Evolutionary conservation across 2,888 invertebrate genomes (phyloP).

Genomic region (Callimorpha dominula): DNA sequence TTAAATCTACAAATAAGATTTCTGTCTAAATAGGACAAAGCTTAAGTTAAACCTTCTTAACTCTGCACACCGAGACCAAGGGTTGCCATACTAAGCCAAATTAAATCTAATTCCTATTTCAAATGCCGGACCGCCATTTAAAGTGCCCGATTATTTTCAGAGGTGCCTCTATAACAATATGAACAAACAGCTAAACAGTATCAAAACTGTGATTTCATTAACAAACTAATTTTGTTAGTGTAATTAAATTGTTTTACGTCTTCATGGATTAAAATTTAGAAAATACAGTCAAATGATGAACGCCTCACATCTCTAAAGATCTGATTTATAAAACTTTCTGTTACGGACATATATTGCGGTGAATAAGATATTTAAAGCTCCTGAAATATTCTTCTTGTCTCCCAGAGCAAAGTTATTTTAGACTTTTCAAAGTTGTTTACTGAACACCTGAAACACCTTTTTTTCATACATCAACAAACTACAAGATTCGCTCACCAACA

Average conservation of each 20-base stretch:
- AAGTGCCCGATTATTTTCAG: constrained; percentile 27
- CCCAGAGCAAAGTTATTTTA: too few relatives aligned
- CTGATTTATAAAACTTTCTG: too few relatives aligned
- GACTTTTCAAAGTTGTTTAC: too few relatives aligned
- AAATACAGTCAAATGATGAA: too few relatives aligned
- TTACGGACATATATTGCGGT: too few relatives aligned
- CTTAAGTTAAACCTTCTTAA: constrained; percentile 7
- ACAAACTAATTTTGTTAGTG: constrained; percentile 49
- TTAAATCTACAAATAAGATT: constrained; percentile 8
- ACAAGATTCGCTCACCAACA: too few relatives aligned
- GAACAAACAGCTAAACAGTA: constrained; percentile 22
- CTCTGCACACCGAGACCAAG: background rate
- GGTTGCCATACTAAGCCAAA: constrained; percentile 17
- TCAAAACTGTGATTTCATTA: constrained; percentile 44
- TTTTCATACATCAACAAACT: too few relatives aligned
- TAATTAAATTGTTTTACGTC: constrained; percentile 50
- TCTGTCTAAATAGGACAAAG: constrained; percentile 6
- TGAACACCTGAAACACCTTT: too few relatives aligned
- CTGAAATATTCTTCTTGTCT: too few relatives aligned
- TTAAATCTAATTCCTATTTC: constrained; percentile 28
- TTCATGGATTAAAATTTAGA: too few relatives aligned
- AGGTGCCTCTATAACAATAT: constrained; percentile 45
- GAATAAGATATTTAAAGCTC: too few relatives aligned
- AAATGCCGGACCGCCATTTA: constrained; percentile 34
- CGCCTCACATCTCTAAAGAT: too few relatives aligned